Percentiles rank a stretch among this genome's conserved stretches.
phyloP scores from a whole-genome alignment of 2,797 vertebrate genomes.

The Cottoperca gobio region DNA sequence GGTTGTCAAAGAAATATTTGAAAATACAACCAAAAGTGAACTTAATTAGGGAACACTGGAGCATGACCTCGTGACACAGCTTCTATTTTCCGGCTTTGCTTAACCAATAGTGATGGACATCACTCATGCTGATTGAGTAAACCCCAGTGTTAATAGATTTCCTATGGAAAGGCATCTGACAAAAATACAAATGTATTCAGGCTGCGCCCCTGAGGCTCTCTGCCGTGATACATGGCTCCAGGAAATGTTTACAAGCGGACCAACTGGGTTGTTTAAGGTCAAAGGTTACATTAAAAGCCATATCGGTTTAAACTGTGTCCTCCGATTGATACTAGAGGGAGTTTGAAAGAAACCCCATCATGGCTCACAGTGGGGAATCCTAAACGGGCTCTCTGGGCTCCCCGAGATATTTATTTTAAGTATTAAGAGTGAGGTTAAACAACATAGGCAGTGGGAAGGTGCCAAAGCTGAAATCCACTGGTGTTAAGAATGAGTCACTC shows the following conservation, averaged over 20 bases:
- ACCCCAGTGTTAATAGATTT: constrained; percentile 60
- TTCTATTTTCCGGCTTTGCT: constrained; percentile 37
- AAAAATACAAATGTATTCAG: constrained; percentile 59
- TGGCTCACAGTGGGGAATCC: constrained; percentile 63
- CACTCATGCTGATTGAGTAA: constrained; percentile 67
- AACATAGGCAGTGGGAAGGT: constrained; percentile 36
- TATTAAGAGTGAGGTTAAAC: constrained; percentile 59
- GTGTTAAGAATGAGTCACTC: constrained; percentile 51
- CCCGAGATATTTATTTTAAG: constrained; percentile 70
- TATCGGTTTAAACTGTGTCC: constrained; percentile 66
- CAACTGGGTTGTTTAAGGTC: constrained; percentile 61
- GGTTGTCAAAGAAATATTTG: too few relatives aligned
- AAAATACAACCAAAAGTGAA: too few relatives aligned
- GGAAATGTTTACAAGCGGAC: constrained; percentile 64
- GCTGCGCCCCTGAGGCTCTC: constrained; percentile 43
- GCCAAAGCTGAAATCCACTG: constrained; percentile 25
- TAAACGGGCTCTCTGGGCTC: constrained; percentile 45
- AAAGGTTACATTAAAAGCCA: constrained; percentile 70
- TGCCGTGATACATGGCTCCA: constrained; percentile 44
- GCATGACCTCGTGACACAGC: constrained; percentile 52
- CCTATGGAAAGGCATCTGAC: constrained; percentile 46
- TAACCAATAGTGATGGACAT: constrained; percentile 47
- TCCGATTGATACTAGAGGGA: constrained; percentile 45
- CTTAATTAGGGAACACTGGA: constrained; percentile 36
- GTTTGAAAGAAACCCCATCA: constrained; percentile 39